A percentile compares a stretch with the other conserved stretches of the same genome.
Conservation (phyloP, 1,140 invertebrate genomes). For the Drosophila burlai region DNA sequence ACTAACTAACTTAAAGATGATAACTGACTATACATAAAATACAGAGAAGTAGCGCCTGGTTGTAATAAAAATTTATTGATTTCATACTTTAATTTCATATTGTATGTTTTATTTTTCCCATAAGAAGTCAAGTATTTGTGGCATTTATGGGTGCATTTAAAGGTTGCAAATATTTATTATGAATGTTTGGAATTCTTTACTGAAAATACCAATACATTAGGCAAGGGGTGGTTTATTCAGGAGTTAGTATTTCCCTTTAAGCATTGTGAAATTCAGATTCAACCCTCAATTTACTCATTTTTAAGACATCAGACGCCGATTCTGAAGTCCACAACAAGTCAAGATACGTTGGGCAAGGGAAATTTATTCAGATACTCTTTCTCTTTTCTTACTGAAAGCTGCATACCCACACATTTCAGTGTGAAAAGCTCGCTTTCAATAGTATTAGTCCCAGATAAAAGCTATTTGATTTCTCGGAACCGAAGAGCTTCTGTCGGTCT, state of each 20-base stretch:
- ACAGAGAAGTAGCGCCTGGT: not conserved
- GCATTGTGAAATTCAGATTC: constrained; percentile 4
- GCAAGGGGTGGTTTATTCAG: not conserved
- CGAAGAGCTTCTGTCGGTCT: constrained; percentile 34
- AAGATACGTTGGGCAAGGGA: constrained; percentile 31
- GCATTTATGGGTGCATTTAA: not conserved
- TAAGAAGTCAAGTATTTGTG: too few relatives aligned
- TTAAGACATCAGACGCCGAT: not conserved
- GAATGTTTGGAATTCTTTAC: not conserved
- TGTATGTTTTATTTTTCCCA: not conserved
- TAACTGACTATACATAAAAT: not conserved
- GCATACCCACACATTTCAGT: constrained; percentile 7
- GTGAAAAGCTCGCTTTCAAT: constrained; percentile 13
- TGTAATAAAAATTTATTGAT: not conserved
- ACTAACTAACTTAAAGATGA: not conserved
- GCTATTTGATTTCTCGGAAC: constrained; percentile 44
- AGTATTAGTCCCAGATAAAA: constrained; percentile 66
- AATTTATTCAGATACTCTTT: constrained; percentile 6
- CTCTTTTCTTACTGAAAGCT: constrained; percentile 33
- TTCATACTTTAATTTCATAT: not conserved
- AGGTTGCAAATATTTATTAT: not conserved
- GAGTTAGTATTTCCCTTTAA: not conserved
- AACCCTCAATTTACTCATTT: constrained; percentile 7
- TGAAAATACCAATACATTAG: not conserved
- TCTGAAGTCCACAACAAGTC: constrained; percentile 20